Evolutionary conservation across 2,797 vertebrate species (phyloP).

Genomic region (Rhabdophis nuchalis): DNA sequence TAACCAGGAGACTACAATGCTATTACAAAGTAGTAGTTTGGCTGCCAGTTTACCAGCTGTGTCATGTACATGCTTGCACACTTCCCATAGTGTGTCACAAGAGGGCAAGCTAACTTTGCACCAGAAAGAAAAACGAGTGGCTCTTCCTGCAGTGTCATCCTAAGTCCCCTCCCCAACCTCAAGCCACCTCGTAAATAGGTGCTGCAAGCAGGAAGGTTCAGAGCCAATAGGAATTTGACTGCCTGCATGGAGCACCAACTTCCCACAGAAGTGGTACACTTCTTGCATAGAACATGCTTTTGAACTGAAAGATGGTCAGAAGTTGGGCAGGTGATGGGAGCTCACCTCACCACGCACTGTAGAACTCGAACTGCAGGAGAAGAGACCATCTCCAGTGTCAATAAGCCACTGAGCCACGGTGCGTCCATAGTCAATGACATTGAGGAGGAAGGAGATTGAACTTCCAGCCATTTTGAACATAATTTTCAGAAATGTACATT

Average conservation of each 20-base stretch:
- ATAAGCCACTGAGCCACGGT: neutral
- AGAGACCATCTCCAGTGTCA: neutral
- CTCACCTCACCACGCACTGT: neutral
- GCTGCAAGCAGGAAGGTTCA: neutral
- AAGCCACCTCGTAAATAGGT: neutral
- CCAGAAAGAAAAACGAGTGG: neutral
- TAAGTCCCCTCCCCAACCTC: neutral
- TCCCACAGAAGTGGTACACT: neutral
- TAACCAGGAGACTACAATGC: neutral
- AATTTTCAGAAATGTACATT: neutral
- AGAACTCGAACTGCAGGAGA: neutral
- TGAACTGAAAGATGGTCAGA: neutral
- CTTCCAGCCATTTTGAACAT: neutral
- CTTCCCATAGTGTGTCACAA: neutral
- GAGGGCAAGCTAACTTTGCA: neutral
- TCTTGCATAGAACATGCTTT: neutral
- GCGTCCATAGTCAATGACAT: neutral
- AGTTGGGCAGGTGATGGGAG: neutral
- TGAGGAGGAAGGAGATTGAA: neutral
- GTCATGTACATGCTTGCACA: neutral
- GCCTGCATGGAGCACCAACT: neutral
- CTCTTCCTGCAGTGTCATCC: neutral
- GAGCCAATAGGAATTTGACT: neutral
- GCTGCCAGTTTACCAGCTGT: neutral
- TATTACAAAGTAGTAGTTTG: neutral